Evolutionary conservation across 2,113 vertebrate genomes (phyloP), one percentile per base, ranked within the genome.

Genomic region (Cyprinodon tularosa): DNA sequence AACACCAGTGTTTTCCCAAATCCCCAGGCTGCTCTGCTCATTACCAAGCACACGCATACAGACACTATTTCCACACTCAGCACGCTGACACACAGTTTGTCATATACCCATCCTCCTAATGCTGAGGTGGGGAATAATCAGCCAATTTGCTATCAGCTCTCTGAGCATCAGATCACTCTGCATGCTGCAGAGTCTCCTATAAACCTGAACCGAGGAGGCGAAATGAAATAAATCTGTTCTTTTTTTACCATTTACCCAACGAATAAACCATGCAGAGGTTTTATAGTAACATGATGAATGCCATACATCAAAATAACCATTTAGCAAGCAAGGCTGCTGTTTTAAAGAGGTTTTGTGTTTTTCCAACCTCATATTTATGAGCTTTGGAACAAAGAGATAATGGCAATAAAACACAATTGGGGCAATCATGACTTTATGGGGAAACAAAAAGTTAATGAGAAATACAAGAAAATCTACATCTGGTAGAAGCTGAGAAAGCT

Each of bases 51-150:
- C 68, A 80, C 73, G 47, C 8, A 15, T 15, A 38, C 68, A 80
- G 68, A 53, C 15, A 12, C 67, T 47, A 64, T 40, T 68, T 70
- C 68, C 62, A 61, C 76, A 29, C 59, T 62, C 48, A 59, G 66
- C 45, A 65, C 76, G 15, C 40, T 22, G 17, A 72, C 72, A 76
- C 77, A 74, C 66, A 66, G 75, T 67, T 74, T 64, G 66, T 68
- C 74, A 17, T 48, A 10, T 42, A 12, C 37, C 83, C 53, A 68
- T 68, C 53, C 71, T 14, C 37, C 60, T 15, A 7, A 38, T 12
- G 20, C 64, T 9, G 74, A 64, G 47, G 81, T 62, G 47, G 64
- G 73, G 84, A 73, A 84, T 67, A 74, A 87, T 80, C 75, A 77
- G 59, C 36, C 47, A 22, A 63, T 77, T 77, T 77, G 44, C 71